Evolutionary conservation across 2,888 invertebrate genomes (phyloP).

Genomic region (Acrocyrtus sp.): DNA sequence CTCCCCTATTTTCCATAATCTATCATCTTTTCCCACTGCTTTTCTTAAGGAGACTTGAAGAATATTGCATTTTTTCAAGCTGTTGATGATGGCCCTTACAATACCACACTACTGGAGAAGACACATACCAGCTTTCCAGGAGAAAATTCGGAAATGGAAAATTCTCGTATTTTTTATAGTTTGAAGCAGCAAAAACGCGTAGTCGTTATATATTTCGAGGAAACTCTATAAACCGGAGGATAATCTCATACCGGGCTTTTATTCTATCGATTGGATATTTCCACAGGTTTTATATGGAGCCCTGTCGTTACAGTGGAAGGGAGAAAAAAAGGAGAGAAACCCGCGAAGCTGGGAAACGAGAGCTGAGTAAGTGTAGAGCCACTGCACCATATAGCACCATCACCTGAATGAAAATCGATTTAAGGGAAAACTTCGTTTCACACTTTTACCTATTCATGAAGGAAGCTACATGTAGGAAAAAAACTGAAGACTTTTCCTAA

Average conservation of each 20-base stretch:
- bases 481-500: no score
- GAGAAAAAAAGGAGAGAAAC: conserved; percentile 1
- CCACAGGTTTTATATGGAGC: background rate
- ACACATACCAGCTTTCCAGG: no score
- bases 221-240: no score
- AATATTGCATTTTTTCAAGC: conserved; percentile 27
- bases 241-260: no score
- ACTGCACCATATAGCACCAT: no score
- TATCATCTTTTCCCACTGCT: background rate
- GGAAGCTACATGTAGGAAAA: conserved; percentile 2
- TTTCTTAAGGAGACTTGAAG: background rate
- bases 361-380: no score
- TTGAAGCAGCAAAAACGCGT: no score
- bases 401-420: conserved; percentile 45
- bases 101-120: conserved; percentile 7
- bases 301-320: background rate
- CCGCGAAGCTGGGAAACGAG: background rate
- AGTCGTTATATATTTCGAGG: no score
- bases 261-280: conserved; percentile 6
- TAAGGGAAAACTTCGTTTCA: conserved; percentile 26
- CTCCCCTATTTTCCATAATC: background rate
- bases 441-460: conserved; percentile 25
- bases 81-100: background rate
- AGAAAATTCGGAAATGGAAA: conserved; percentile 24
- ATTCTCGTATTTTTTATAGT: conserved; percentile 5